These are phyloP conservation scores for Spilarctia lutea DNA, from an alignment of 2,888 invertebrate species.

Conservation along the genomic window DNA sequence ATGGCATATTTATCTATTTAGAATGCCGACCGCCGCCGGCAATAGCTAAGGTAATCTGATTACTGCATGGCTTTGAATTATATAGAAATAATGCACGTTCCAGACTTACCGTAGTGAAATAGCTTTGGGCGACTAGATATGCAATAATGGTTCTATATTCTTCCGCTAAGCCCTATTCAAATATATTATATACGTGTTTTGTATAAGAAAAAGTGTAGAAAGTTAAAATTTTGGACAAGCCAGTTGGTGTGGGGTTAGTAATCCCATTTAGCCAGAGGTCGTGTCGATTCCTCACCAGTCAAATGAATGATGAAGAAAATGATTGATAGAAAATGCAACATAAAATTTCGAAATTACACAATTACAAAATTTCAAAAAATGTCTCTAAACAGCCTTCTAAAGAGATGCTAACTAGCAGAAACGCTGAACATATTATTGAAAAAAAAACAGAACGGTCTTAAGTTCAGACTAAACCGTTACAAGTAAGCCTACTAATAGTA, in stretches of 20 bases:
- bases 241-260: not conserved
- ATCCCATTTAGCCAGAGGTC: too few species aligned
- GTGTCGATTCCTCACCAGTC: too few species aligned
- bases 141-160: not conserved
- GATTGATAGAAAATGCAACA: too few species aligned
- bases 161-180: not conserved
- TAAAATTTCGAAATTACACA: too few species aligned
- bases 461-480: not conserved
- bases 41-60: constrained; percentile 55
- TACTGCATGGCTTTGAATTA: constrained; percentile 52
- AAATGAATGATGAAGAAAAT: too few species aligned
- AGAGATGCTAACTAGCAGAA: not conserved
- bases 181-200: not conserved
- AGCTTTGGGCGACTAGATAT: constrained; percentile 5
- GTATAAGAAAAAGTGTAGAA: not conserved
- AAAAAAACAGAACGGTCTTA: not conserved
- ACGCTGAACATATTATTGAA: not conserved
- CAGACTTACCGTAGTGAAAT: constrained; percentile 12
- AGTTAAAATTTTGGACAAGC: not conserved
- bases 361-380: too few species aligned
- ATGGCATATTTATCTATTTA: constrained; percentile 41
- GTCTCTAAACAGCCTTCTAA: too few species aligned
- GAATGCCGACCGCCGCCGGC: constrained; percentile 38
- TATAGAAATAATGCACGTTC: constrained; percentile 29
- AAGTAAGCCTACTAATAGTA: constrained; percentile 1